Evolutionary conservation across 2,888 invertebrate genomes (phyloP), one percentile per base, ranked within the genome.

Genomic region (Thyatira batis): DNA sequence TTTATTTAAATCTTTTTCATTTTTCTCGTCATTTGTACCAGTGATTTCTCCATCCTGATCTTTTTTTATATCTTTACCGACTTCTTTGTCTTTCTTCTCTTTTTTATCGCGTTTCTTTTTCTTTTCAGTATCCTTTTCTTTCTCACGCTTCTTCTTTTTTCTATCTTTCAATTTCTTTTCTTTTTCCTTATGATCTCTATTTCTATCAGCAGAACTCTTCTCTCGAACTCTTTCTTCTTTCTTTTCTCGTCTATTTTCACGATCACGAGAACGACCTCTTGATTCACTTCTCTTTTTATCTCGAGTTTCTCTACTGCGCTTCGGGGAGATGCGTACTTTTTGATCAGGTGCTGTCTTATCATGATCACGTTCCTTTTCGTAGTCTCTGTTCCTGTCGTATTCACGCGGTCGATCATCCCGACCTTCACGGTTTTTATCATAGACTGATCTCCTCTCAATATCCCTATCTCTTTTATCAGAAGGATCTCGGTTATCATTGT

Each of bases 111-210:
- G 92, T 67, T 93, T 93, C 68, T 84, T 89, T 68, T 87, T 91
- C 73, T 85, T 90, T 67, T 92, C 93, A 11, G 78, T 82, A 57
- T 90, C 92, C 67, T 93, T 92, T 71, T 93, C 93, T 57, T 90
- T 93, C 74, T 89, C 90, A 57, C 92, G 85, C 57, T 92, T 93
- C 67, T 88, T 93, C 85, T 80, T 89, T 76, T 70, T 93, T 83
- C 73, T 92, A 76, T 76, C 89, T 80, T 79, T 87, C 71, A 92
- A 82, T 73, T 92, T 93, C 63, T 92, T 92, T 53, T 93, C 93
- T 67, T 93, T 93, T 17, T 94, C 93, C 72, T 93, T 94, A 53
- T 92, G 93, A 55, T 93, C 93, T 61, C 85, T 92, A 61, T 70
- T 87, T 70, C 89, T 82, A 39, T 93, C 93, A 20, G 90, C 87